Conservation (phyloP, 2,888 invertebrate species). For the Xylophagus ater region DNA sequence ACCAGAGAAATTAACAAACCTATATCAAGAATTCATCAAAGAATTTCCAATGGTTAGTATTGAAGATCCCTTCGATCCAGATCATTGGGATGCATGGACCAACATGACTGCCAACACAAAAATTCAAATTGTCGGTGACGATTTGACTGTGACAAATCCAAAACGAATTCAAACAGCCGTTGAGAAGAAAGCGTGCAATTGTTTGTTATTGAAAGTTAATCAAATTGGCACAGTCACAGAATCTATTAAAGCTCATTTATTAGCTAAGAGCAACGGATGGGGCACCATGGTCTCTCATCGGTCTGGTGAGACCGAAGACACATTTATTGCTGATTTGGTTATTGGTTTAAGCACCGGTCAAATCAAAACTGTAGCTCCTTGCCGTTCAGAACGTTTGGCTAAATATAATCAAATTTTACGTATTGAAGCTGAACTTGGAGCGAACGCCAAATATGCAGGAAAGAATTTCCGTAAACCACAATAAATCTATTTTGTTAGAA, state of each 20-base stretch:
- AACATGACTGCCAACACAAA: slow-evolving; percentile 60
- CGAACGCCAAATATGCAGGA: slow-evolving; percentile 85
- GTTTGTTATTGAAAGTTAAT: slow-evolving; percentile 92
- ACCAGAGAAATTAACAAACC: slow-evolving; percentile 68
- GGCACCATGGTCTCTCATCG: slow-evolving; percentile 99
- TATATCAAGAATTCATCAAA: slow-evolving; percentile 84
- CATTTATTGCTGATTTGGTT: slow-evolving; percentile 98
- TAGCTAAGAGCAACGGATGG: slow-evolving; percentile 86
- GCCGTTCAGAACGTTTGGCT: slow-evolving; percentile 94
- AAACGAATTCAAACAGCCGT: slow-evolving; percentile 88
- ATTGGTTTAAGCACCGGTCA: slow-evolving; percentile 97
- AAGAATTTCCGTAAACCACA: slow-evolving; percentile 85
- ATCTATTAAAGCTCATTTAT: slow-evolving; percentile 84
- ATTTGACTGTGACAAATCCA: slow-evolving; percentile 90
- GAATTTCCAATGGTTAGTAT: slow-evolving; percentile 92
- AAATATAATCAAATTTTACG: slow-evolving; percentile 98
- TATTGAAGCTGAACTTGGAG: slow-evolving; percentile 95
- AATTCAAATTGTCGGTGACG: slow-evolving; percentile 91
- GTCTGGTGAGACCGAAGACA: slow-evolving; percentile 98
- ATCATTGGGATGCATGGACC: slow-evolving; percentile 95
- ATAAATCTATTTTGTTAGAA: too few species aligned
- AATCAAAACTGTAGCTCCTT: slow-evolving; percentile 98
- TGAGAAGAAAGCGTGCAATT: slow-evolving; percentile 96
- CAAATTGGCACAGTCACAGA: slow-evolving; percentile 98
- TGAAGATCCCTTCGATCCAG: slow-evolving; percentile 99